Base-by-base conservation (phyloP, 2,888 invertebrate species). In the Lasioglossum vierecki region DNA sequence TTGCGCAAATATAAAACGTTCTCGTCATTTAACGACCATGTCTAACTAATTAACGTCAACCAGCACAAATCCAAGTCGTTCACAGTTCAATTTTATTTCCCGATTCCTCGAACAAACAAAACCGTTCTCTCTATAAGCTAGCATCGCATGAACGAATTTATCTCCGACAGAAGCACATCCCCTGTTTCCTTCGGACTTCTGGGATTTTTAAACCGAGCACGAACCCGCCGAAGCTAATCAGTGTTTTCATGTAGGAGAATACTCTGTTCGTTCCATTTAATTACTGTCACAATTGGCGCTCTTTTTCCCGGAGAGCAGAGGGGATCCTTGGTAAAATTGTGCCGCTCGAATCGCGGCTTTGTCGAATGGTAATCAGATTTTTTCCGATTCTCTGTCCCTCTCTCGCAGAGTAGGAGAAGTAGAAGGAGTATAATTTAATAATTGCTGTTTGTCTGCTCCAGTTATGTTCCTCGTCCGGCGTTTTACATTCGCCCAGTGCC, bases 311-410 rank as follows among this genome's bases (percentile, higher is more conserved):
- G 3, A 39, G 39, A 68, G 18, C 39, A 39, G 35, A 35, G 22
- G 66, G 30, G 0, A 63, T 68, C 22, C 66, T 39, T 18, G 66
- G 18, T 15, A 63, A 66, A 35, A 30, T 18, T 66, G 18, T 35
- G 35, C 22, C 66, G 15, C 18, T 35, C 18, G 66, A 68, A 39
- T 68, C 39, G 66, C 22, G 66, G 35, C 18, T 35, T 68, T 68
- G 66, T 68, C 66, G 35, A 68, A 68, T 39, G 35, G 66, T 68
- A 68, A 68, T 68, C 66, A 22, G 35, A 39, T 68, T 68, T 68
- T 68, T 68, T 68, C 35, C 66, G 18, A 35, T 68, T 39, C 39
- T 68, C 9, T 68, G 3, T 15, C 6, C 2, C 2, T 15, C 30
- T 63, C 63, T n/a, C 4, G n/a, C 53, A n/a, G n/a, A n/a, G 53